Evolutionary conservation across 2,113 vertebrate genomes (phyloP), one percentile per base, ranked within the genome.

Genomic region (Aspidoscelis tigris): DNA sequence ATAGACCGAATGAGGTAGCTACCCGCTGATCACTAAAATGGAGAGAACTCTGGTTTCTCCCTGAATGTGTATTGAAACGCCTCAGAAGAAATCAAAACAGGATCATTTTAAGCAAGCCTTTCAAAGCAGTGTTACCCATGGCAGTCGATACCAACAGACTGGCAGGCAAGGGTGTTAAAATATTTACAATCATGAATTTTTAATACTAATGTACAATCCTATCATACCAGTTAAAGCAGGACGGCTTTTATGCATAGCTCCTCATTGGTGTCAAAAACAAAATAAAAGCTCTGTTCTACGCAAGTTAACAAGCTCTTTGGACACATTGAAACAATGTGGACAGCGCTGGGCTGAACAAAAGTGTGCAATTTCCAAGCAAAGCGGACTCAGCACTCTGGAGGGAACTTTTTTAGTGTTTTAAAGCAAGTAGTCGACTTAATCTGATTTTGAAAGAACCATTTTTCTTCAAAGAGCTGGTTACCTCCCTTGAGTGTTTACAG

Each of bases 391-490:
- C 87, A 87, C 73, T 84, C 85, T 88, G 86, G 69, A 66, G 78
- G 90, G 91, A 47, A 94, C 92, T 93, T 88, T 26, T 88, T 26
- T 55, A 50, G 84, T 86, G 89, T 0, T 74, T 64, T 18, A 22
- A 81, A 87, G 83, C 90, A 79, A 93, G 90, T 83, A 76, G 0
- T 2, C 73, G 91, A 84, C 92, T 88, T 81, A 81, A 90, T 78
- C 33, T 16, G 86, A 87, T 79, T 84, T 81, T 5, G 82, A 81
- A 87, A 12, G 43, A 26, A 93, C 90, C 24, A 55, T n/a, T 93
- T 74, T 89, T 92, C 94, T 93, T 94, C 94, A 93, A 93, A 91
- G 90, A 94, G 93, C 93, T 50, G 88, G 90, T 92, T 88, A 88
- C 89, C 88, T 92, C 89, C 90, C 33, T 26, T 82, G 89, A 74